Conservation (phyloP, 2,113 vertebrate species). For the Canis aureus region DNA sequence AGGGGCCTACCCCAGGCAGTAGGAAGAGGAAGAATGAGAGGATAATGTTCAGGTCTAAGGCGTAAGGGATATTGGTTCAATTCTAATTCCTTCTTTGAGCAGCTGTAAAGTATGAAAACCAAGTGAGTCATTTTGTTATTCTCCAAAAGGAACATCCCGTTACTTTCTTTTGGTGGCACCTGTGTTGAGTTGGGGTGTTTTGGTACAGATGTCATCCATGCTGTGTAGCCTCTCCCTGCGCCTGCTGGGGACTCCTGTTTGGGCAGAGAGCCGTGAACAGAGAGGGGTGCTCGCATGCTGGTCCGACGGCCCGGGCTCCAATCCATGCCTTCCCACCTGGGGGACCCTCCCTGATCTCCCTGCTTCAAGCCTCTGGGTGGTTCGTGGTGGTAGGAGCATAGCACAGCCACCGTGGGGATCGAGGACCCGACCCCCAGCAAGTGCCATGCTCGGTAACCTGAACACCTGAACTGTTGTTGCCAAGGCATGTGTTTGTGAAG, state of each 20-base stretch:
- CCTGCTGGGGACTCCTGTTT: not conserved
- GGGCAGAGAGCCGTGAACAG: not conserved
- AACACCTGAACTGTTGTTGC: no score
- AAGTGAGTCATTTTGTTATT: not conserved
- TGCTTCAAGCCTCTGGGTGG: no score
- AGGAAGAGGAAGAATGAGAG: not conserved
- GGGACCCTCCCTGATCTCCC: no score
- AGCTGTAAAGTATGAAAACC: not conserved
- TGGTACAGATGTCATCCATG: accelerated
- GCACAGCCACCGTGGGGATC: accelerated
- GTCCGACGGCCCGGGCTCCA: no score
- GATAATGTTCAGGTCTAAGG: not conserved
- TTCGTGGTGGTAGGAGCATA: accelerated
- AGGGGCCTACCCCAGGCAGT: not conserved
- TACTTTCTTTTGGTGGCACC: not conserved
- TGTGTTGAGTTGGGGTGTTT: not conserved
- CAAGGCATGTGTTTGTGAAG: not conserved
- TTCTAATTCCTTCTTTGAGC: not conserved
- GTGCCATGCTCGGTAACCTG: no score
- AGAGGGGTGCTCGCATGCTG: not conserved
- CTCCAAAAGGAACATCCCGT: not conserved
- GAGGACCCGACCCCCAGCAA: not conserved
- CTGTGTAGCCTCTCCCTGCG: no score
- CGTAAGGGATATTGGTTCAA: not conserved
- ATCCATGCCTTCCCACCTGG: no score